A percentile compares a stretch with the other conserved stretches of the same genome.
phyloP scores from a whole-genome alignment of 1,140 invertebrate genomes.

The Drosophila leontia region DNA sequence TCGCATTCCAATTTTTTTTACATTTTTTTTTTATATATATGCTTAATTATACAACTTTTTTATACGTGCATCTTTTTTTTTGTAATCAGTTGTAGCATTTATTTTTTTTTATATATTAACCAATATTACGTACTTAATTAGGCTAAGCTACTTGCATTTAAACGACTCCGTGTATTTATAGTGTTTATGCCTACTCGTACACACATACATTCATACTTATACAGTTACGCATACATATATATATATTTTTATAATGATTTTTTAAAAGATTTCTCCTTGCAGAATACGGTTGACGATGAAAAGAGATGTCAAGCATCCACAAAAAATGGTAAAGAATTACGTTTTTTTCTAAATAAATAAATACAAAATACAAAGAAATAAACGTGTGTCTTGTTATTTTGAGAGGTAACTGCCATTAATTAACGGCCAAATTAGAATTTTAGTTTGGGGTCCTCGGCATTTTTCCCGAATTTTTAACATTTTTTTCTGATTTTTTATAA shows the following conservation, averaged over 20 bases:
- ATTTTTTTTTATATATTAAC: slow-evolving; percentile 42
- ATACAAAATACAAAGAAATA: neutral
- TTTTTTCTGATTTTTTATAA: too few relatives aligned
- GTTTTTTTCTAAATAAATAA: slow-evolving; percentile 50
- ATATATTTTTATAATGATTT: slow-evolving; percentile 59
- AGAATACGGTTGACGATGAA: slow-evolving; percentile 44
- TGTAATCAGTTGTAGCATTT: slow-evolving; percentile 25
- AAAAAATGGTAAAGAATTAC: slow-evolving; percentile 37
- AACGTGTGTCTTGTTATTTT: neutral
- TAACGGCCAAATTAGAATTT: too few relatives aligned
- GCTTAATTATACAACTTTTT: slow-evolving; percentile 1
- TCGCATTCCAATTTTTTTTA: slow-evolving; percentile 40
- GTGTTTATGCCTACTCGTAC: slow-evolving; percentile 34
- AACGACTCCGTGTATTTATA: slow-evolving; percentile 47
- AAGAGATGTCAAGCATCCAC: slow-evolving; percentile 49
- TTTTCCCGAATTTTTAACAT: too few relatives aligned
- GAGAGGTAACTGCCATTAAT: too few relatives aligned
- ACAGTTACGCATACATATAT: slow-evolving; percentile 23
- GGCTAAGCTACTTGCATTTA: slow-evolving; percentile 30
- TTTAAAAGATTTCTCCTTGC: slow-evolving; percentile 62
- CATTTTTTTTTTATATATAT: neutral
- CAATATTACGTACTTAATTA: slow-evolving; percentile 38
- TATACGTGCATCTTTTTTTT: slow-evolving; percentile 5
- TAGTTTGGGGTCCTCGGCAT: too few relatives aligned
- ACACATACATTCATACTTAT: slow-evolving; percentile 12